Evolutionary conservation across 2,113 vertebrate genomes (phyloP).

Genomic region (Erinaceus europaeus): DNA sequence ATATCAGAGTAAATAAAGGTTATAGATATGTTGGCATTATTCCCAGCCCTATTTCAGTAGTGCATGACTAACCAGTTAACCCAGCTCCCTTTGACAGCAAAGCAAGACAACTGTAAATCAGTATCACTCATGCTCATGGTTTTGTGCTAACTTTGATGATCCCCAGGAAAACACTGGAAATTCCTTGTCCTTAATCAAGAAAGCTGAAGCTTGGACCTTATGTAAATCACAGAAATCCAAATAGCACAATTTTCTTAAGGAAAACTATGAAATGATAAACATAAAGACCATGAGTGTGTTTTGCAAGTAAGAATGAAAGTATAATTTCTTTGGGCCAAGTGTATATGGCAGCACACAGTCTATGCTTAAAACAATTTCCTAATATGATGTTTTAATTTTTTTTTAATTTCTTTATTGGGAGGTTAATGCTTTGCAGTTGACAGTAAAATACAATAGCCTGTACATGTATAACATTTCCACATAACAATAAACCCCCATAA

Average conservation of each 20-base stretch:
- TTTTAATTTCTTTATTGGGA: too few species aligned
- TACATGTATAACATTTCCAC: too few species aligned
- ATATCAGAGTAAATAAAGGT: not conserved
- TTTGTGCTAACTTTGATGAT: not conserved
- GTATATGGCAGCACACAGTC: not conserved
- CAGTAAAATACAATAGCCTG: too few species aligned
- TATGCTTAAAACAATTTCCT: not conserved
- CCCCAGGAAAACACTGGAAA: not conserved
- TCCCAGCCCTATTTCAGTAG: not conserved
- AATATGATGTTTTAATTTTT: not conserved
- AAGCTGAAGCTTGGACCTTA: not conserved
- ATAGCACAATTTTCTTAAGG: not conserved
- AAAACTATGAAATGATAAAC: slow-evolving; percentile 11
- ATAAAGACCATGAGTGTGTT: not conserved
- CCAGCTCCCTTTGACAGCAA: not conserved
- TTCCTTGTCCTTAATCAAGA: not conserved
- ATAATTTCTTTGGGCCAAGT: not conserved
- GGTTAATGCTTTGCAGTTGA: too few species aligned
- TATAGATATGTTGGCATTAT: not conserved
- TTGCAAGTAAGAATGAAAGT: not conserved
- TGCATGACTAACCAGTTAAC: not conserved
- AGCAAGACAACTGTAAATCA: slow-evolving; percentile 4
- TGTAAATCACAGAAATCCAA: slow-evolving; percentile 8
- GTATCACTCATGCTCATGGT: not conserved
- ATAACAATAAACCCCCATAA: too few species aligned